Conservation (phyloP, 1,140 invertebrate species). For the Scaptodrosophila lebanonensis region DNA sequence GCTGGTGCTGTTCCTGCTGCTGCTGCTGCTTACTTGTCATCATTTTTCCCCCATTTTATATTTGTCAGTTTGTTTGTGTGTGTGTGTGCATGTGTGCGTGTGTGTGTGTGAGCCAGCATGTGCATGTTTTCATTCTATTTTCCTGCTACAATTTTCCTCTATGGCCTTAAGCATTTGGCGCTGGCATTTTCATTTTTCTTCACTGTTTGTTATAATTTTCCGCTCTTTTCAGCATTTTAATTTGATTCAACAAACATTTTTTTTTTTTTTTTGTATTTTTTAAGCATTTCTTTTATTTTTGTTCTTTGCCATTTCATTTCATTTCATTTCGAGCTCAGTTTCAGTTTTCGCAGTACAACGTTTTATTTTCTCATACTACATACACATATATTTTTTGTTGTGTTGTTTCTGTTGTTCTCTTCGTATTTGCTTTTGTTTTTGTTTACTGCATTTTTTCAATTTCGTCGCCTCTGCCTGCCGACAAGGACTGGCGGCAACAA, state of each 20-base stretch:
- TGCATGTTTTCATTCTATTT: conserved; percentile 65
- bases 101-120: conserved; percentile 10
- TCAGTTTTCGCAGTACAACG: conserved; percentile 1
- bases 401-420: not conserved
- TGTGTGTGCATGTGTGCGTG: conserved; percentile 26
- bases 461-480: too few species aligned
- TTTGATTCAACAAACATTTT: conserved; percentile 48
- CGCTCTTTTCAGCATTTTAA: conserved; percentile 68
- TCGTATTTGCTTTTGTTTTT: not conserved
- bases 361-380: conserved; percentile 4
- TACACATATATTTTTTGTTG: not conserved
- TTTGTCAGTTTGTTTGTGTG: conserved; percentile 24
- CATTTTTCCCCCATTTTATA: conserved; percentile 33
- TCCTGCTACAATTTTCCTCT: conserved; percentile 66
- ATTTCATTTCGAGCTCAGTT: too few species aligned
- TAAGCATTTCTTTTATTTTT: conserved; percentile 22
- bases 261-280: not conserved
- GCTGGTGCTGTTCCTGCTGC: conserved; percentile 24
- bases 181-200: conserved; percentile 12
- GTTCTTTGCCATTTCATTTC: not conserved
- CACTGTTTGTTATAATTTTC: conserved; percentile 67
- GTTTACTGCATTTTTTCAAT: too few species aligned
- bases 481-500: too few species aligned
- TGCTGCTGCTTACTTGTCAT: conserved; percentile 36
- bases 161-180: conserved; percentile 46